Percentiles rank a stretch among this genome's conserved stretches.
phyloP scores from a whole-genome alignment of 2,797 vertebrate species.

The Champsocephalus gunnari region DNA sequence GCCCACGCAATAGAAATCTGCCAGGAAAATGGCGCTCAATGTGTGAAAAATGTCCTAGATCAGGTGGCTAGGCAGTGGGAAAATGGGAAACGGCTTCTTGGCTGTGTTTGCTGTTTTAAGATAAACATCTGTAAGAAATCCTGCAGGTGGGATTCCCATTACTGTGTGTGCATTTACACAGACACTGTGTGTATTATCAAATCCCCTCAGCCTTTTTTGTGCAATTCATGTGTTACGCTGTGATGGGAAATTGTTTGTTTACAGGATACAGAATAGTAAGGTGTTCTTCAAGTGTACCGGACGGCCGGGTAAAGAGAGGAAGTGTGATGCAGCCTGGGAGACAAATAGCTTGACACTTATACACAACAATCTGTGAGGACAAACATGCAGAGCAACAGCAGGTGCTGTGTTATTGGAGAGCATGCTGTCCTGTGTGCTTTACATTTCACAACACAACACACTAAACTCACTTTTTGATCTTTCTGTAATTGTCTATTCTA shows the following conservation, averaged over 20 bases:
- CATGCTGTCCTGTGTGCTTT: slow-evolving; percentile 3
- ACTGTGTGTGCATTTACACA: slow-evolving; percentile 25
- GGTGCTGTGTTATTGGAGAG: slow-evolving; percentile 32
- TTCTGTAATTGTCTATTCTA: too few relatives aligned
- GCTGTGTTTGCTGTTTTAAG: slow-evolving; percentile 50
- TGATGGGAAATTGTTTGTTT: slow-evolving; percentile 73
- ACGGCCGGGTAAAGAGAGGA: slow-evolving; percentile 54
- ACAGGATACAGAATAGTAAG: slow-evolving; percentile 70
- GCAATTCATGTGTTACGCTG: slow-evolving; percentile 25
- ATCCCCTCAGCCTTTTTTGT: slow-evolving; percentile 36
- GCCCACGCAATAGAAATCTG: slow-evolving; percentile 50
- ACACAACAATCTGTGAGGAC: slow-evolving; percentile 40
- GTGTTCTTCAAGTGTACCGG: slow-evolving; percentile 59
- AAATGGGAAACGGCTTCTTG: slow-evolving; percentile 72
- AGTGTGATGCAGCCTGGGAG: slow-evolving; percentile 47
- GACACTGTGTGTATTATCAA: slow-evolving; percentile 27
- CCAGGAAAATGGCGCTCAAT: slow-evolving; percentile 62
- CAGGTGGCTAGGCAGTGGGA: slow-evolving; percentile 66
- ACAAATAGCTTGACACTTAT: slow-evolving; percentile 52
- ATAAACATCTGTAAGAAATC: slow-evolving; percentile 73
- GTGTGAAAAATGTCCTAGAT: slow-evolving; percentile 72
- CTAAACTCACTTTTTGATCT: too few relatives aligned
- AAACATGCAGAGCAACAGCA: slow-evolving; percentile 33
- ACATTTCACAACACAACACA: too few relatives aligned
- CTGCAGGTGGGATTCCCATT: slow-evolving; percentile 70